These are phyloP conservation scores for Intellagama lesueurii DNA, from an alignment of 2,797 vertebrate genomes.

Conservation along the genomic window DNA sequence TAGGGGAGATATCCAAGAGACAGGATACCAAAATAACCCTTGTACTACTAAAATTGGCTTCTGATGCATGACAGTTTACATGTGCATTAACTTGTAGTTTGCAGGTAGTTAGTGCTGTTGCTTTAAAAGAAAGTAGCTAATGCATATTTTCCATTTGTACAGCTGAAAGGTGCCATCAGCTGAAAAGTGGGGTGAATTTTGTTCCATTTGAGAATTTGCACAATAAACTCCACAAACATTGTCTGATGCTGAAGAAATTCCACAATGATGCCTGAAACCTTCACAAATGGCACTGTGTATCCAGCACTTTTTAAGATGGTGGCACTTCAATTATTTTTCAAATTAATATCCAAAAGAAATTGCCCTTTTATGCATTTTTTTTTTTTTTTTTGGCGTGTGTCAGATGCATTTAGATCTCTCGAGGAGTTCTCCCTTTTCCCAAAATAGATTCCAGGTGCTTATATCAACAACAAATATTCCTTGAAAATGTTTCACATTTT, in stretches of 20 bases:
- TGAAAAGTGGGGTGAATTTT: conserved; percentile 68
- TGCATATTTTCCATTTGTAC: conserved; percentile 71
- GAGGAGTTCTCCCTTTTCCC: conserved; percentile 74
- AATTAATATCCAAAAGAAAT: conserved; percentile 65
- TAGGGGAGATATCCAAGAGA: conserved; percentile 61
- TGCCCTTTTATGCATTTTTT: conserved; percentile 66
- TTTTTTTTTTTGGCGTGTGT: conserved; percentile 61
- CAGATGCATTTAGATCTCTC: conserved; percentile 70
- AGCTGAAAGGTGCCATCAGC: conserved; percentile 55
- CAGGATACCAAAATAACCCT: conserved; percentile 61
- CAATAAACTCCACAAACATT: conserved; percentile 59
- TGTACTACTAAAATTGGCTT: conserved; percentile 76
- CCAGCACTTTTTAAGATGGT: conserved; percentile 72
- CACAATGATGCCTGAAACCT: conserved; percentile 50
- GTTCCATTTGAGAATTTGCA: conserved; percentile 65
- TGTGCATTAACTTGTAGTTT: conserved; percentile 79
- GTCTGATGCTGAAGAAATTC: conserved; percentile 56
- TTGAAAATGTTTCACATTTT: conserved; percentile 59
- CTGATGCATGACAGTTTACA: conserved; percentile 80
- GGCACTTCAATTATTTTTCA: conserved; percentile 74
- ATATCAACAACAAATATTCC: conserved; percentile 54
- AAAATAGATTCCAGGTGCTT: conserved; percentile 55
- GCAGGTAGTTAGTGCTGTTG: conserved; percentile 73
- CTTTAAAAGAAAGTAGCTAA: conserved; percentile 74
- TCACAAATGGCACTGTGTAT: conserved; percentile 54